A percentile compares a stretch with the other conserved stretches of the same genome.
These are phyloP conservation scores for Chelonia mydas DNA, from an alignment of 2,797 vertebrate genomes.

Conservation along the genomic window DNA sequence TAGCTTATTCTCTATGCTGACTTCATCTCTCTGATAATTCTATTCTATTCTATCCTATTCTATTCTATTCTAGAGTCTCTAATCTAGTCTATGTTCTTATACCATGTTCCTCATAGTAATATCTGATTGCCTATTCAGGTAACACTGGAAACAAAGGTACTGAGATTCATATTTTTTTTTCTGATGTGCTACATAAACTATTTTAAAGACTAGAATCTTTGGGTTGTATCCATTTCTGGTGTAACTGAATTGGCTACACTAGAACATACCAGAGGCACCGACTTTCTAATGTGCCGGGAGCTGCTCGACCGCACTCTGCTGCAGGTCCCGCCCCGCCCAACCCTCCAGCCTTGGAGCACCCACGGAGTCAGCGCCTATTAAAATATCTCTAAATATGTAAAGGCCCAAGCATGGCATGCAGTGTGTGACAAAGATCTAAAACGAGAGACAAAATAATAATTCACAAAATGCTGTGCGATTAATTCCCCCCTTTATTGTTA, in stretches of 20 bases:
- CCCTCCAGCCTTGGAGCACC: too few relatives aligned
- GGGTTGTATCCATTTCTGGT: neutral
- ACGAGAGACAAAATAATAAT: neutral
- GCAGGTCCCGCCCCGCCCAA: too few relatives aligned
- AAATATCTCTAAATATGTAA: neutral
- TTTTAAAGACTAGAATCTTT: neutral
- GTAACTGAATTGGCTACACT: neutral
- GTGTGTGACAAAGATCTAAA: neutral
- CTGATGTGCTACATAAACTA: neutral
- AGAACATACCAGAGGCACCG: neutral
- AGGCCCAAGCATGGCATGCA: neutral
- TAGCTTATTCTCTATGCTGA: fast-evolving
- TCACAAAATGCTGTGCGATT: neutral
- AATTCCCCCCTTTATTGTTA: neutral
- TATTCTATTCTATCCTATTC: neutral
- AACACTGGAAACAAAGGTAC: neutral
- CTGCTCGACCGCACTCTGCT: too few relatives aligned
- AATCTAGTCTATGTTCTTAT: neutral
- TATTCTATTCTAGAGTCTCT: neutral
- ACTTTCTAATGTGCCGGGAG: too few relatives aligned
- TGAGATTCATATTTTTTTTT: neutral
- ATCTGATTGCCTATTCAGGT: neutral
- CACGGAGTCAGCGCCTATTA: too few relatives aligned
- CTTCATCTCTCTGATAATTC: neutral
- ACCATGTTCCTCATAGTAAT: neutral